Conservation (phyloP, 2,113 vertebrate species). For the Odocoileus hemionus region DNA sequence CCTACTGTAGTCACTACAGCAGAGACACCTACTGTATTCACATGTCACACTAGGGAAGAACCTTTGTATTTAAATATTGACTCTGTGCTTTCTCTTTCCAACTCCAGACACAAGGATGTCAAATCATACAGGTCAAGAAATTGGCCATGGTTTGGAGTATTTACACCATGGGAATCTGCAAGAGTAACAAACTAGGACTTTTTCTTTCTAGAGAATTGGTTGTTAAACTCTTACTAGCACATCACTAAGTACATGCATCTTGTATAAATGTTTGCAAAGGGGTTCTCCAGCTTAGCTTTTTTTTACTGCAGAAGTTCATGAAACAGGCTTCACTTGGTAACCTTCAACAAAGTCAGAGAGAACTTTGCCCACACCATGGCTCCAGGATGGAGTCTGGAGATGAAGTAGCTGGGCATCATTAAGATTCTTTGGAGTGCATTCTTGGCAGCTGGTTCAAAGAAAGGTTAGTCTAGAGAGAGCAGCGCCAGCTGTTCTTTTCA, state of each 20-base stretch:
- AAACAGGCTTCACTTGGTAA: constrained; percentile 13
- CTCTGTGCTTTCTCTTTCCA: background rate
- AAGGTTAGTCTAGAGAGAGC: constrained; percentile 56
- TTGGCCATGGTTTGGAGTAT: background rate
- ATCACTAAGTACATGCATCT: background rate
- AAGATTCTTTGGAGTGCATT: constrained; percentile 58
- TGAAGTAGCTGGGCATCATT: constrained; percentile 41
- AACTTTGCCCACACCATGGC: background rate
- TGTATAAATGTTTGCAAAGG: background rate
- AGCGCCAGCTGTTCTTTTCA: constrained; percentile 50
- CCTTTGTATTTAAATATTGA: background rate
- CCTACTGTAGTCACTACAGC: background rate
- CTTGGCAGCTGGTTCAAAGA: constrained; percentile 69
- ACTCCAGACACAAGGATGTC: background rate
- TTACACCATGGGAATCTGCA: background rate
- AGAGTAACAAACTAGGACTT: background rate
- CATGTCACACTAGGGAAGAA: background rate
- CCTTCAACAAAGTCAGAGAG: constrained; percentile 62
- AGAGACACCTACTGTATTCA: background rate
- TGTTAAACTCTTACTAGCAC: background rate
- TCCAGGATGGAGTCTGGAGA: constrained; percentile 32
- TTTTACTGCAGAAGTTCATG: background rate
- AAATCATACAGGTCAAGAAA: background rate
- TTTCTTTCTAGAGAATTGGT: background rate
- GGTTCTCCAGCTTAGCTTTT: background rate